Percentiles rank a stretch among this genome's conserved stretches.
These are phyloP conservation scores for Sebastolobus altivelis DNA, from an alignment of 2,797 vertebrate genomes.

Conservation along the genomic window DNA sequence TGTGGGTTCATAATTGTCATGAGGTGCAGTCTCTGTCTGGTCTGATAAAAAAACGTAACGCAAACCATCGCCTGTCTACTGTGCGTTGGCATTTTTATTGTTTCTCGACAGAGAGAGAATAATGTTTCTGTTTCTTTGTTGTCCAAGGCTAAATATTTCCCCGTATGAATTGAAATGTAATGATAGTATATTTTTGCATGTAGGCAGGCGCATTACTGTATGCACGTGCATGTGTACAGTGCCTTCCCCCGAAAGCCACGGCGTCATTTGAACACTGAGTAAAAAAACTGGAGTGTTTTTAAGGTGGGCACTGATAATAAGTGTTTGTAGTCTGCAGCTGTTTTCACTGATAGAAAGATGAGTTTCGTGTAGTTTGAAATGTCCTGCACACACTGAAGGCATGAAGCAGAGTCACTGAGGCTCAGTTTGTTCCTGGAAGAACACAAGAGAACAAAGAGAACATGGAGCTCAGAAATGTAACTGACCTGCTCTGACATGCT, in stretches of 20 bases:
- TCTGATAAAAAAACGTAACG: too few species aligned
- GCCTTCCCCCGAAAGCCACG: not conserved
- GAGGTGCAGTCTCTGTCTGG: too few species aligned
- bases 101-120: too few species aligned
- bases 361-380: not conserved
- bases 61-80: too few species aligned
- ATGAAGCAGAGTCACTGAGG: not conserved
- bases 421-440: constrained; percentile 2
- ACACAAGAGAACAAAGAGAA: not conserved
- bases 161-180: not conserved
- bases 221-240: not conserved
- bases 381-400: not conserved
- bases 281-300: not conserved
- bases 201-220: too few species aligned
- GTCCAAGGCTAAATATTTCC: not conserved
- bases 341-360: not conserved
- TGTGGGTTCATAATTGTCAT: not conserved
- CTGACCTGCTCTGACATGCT: constrained; percentile 4
- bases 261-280: not conserved
- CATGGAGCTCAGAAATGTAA: not conserved
- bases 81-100: too few species aligned
- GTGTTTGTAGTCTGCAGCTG: not conserved
- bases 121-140: too few species aligned
- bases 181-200: not conserved
- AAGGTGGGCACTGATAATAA: not conserved